Base-by-base conservation (phyloP, 2,888 invertebrate genomes). In the Troides helena region DNA sequence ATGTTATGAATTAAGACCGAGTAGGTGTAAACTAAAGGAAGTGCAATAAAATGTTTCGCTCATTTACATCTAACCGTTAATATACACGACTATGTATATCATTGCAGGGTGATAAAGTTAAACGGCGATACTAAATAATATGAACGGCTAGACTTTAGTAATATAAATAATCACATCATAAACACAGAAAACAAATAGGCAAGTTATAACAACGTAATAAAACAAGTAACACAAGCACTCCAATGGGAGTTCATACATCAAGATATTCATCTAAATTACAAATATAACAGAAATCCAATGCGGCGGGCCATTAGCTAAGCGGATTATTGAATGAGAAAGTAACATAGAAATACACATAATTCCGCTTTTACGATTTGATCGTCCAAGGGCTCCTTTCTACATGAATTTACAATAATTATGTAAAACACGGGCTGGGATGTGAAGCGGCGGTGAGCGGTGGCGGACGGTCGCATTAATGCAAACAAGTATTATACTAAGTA, bases 391-490 rank as follows among this genome's bases (percentile, higher is more conserved):
- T 74, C 78, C 78, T 81, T 83, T 83, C 80, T 80, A 80, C 81
- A 83, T 81, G 79, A 81, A 83, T 81, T 79, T 82, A 81, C 82
- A 82, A 81, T 81, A 80, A 85, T 85, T 83, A 85, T 85, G 84
- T 79, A 80, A 84, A 84, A 75, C 76, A 69, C 64, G 73, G 76
- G 25, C 18, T 60, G 63, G 53, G 66, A 70, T 57, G 63, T 56
- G 64, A 70, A 46, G 60, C 60, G 36, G 62, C 21, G 63, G 46
- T 63, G 50, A 46, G 50, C 36, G 53, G 36, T 57, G 58, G 61
- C 2, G 36, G 70, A 63, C 53, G 63, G 63, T 61, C 23, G 64
- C 63, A 67, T 66, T 70, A 70, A 70, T 70, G 67, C 67, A 64
- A 70, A 70, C 70, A 63, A 67, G 63, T 43, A n/a, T n/a, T n/a